Percentiles rank a stretch among this genome's conserved stretches.
Evolutionary conservation across 2,113 vertebrate genomes (phyloP).

Genomic region (Conger conger): DNA sequence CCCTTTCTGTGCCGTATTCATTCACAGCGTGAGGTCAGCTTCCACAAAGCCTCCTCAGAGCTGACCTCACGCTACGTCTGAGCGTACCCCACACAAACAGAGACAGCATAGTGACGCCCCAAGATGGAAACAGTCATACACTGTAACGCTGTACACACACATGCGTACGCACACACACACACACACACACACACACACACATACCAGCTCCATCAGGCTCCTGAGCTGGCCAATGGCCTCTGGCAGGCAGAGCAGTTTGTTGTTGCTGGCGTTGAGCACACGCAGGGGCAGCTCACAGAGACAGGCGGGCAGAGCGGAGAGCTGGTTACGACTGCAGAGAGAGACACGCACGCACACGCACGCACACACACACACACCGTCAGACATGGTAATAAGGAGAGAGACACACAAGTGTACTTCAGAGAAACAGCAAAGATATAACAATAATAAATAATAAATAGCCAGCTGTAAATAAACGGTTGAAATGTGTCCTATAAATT

Average conservation of each 20-base stretch:
- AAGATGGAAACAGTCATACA: neutral
- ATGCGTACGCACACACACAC: neutral
- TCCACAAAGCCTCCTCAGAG: too few relatives aligned
- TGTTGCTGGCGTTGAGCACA: slow-evolving; percentile 96
- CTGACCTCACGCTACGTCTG: too few relatives aligned
- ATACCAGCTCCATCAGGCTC: slow-evolving; percentile 92
- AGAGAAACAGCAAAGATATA: too few relatives aligned
- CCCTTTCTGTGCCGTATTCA: neutral
- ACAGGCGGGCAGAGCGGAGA: slow-evolving; percentile 84
- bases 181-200: slow-evolving; percentile 48
- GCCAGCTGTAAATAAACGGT: too few relatives aligned
- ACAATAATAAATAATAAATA: too few relatives aligned
- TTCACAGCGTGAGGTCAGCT: too few relatives aligned
- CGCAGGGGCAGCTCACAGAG: slow-evolving; percentile 90
- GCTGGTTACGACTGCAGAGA: slow-evolving; percentile 87
- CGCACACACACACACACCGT: slow-evolving; percentile 32
- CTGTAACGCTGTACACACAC: neutral
- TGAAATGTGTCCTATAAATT: too few relatives aligned
- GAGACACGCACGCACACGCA: slow-evolving; percentile 46
- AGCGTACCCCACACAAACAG: slow-evolving; percentile 7
- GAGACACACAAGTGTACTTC: too few relatives aligned
- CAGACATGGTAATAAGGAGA: too few relatives aligned
- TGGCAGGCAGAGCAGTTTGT: slow-evolving; percentile 90
- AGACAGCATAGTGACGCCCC: neutral
- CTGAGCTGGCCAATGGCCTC: slow-evolving; percentile 89